Evolutionary conservation across 1,140 invertebrate species (phyloP), one percentile per base, ranked within the genome.

Genomic region (Wiebesia pumilae): DNA sequence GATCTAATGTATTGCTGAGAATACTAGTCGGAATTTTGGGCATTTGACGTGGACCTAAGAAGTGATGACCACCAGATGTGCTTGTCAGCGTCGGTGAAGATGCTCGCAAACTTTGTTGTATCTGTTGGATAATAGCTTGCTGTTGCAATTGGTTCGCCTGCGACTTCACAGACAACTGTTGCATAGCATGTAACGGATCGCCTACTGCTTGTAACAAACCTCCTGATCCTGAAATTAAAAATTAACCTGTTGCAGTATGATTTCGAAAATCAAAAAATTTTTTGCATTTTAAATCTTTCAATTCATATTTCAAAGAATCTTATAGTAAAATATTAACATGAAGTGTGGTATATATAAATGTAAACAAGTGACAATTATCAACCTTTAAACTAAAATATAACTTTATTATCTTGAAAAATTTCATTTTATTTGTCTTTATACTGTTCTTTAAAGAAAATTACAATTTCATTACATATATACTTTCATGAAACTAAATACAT

Each of bases 11-110:
- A 86, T 94, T 94, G 16, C 92, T 92, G 0, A 94, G 88, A 81
- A 94, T 94, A 78, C 93, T 91, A 9, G 93, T 93, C 2, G 95
- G 95, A 54, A 95, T 94, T 85, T 95, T 94, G 81, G 94, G 94
- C 94, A 95, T 95, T 88, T 95, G 92, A 75, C 93, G 90, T 0
- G 81, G 65, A 16, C 81, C 81, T 73, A 83, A 54, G 84, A 90
- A 92, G 24, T 94, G 93, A 47, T 93, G 92, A 35, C 92, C 91
- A 9, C 90, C 88, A 10, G 89, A 80, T 9, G 90, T 90, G 10
- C 58, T 33, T 4, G 75, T 69, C 47, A 83, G 79, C 16, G 93
- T 94, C 1, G 93, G 93, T 33, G 93, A 93, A 30, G 91, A 93
- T 35, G 92, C 90, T 12, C 93, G 91, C 65, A 94, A 89, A 89